A percentile compares a stretch with the other conserved stretches of the same genome.
Conservation (phyloP, 2,797 vertebrate species). For the Menidia menidia region DNA sequence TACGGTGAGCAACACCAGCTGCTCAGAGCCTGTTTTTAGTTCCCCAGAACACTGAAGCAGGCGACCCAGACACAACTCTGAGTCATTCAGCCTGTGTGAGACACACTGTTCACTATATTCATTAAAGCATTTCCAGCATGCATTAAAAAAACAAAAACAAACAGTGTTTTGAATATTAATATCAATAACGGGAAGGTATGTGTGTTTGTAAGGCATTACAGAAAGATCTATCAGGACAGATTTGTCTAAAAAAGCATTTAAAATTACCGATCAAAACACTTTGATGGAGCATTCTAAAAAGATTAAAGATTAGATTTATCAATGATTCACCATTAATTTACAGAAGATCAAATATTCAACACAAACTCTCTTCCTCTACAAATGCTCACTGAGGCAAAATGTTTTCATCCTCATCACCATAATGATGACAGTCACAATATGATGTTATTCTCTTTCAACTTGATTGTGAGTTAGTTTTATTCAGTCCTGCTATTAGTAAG, state of each 20-base stretch:
- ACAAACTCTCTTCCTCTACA: slow-evolving; percentile 3
- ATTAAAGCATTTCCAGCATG: slow-evolving; percentile 30
- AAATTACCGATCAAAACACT: slow-evolving; percentile 9
- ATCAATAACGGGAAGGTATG: slow-evolving; percentile 31
- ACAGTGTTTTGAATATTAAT: slow-evolving; percentile 22
- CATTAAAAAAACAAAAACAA: slow-evolving; percentile 31
- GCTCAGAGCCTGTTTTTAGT: slow-evolving; percentile 43
- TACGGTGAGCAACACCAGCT: slow-evolving; percentile 68
- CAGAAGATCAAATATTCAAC: background rate
- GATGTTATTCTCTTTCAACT: slow-evolving; percentile 66
- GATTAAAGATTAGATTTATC: background rate
- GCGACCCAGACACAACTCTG: slow-evolving; percentile 36
- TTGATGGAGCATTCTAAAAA: slow-evolving; percentile 8
- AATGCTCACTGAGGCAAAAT: slow-evolving; percentile 3
- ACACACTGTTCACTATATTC: slow-evolving; percentile 20
- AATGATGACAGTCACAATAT: slow-evolving; percentile 47
- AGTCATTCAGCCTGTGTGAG: slow-evolving; percentile 33
- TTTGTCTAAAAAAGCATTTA: slow-evolving; percentile 32
- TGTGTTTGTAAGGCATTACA: background rate
- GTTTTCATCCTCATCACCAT: slow-evolving; percentile 39
- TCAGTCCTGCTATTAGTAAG: slow-evolving; percentile 51
- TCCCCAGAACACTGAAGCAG: slow-evolving; percentile 41
- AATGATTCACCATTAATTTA: slow-evolving; percentile 7
- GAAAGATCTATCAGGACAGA: slow-evolving; percentile 16
- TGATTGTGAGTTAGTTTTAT: slow-evolving; percentile 66